These are phyloP conservation scores for Zaprionus capensis DNA, from an alignment of 1,140 invertebrate genomes.

Conservation along the genomic window DNA sequence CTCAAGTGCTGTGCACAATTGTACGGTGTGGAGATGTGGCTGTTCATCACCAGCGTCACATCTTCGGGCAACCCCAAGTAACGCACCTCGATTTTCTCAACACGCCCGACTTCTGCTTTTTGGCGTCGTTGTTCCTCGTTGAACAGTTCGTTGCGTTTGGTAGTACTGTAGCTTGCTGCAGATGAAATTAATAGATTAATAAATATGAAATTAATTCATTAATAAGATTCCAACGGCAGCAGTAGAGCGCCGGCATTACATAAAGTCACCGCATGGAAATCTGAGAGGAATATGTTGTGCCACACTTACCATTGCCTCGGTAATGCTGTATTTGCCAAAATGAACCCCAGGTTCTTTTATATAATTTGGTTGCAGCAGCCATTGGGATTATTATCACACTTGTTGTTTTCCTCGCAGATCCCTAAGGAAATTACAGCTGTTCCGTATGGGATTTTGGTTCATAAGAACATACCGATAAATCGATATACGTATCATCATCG, in stretches of 20 bases:
- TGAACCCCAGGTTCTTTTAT: conserved; percentile 55
- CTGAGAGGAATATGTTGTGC: not conserved
- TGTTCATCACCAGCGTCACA: conserved; percentile 94
- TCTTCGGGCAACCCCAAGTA: conserved; percentile 91
- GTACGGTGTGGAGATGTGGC: conserved; percentile 94
- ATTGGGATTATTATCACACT: conserved; percentile 42
- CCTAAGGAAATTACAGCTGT: conserved; percentile 27
- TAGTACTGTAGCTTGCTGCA: conserved; percentile 42
- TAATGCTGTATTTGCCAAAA: conserved; percentile 58
- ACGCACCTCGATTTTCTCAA: conserved; percentile 96
- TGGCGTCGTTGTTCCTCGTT: conserved; percentile 91
- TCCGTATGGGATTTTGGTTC: not conserved
- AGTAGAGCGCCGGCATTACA: conserved; percentile 47
- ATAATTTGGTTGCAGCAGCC: conserved; percentile 65
- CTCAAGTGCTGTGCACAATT: conserved; percentile 95
- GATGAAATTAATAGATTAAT: not conserved
- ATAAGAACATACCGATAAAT: not conserved
- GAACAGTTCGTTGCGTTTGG: conserved; percentile 89
- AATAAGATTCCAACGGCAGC: not conserved
- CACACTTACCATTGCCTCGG: conserved; percentile 47
- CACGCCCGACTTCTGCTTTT: conserved; percentile 89
- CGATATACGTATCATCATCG: not conserved
- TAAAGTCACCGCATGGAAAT: conserved; percentile 45
- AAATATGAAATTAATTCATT: not conserved
- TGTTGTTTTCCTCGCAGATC: conserved; percentile 20